Conservation (phyloP, 1,140 invertebrate species). For the Zaprionus capensis region DNA sequence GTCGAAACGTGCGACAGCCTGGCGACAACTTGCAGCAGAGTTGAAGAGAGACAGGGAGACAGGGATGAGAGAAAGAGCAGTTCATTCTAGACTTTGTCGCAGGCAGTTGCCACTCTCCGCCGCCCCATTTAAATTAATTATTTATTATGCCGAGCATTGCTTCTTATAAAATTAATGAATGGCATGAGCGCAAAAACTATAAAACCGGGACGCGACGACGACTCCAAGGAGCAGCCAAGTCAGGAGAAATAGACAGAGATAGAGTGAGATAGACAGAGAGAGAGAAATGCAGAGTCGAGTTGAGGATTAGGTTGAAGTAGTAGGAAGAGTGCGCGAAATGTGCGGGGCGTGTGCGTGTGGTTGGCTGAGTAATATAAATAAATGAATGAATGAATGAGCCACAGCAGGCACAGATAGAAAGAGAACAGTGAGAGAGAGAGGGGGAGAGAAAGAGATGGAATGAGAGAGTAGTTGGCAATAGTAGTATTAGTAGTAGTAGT, state of each 20-base stretch:
- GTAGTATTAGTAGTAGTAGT: constrained; percentile 71
- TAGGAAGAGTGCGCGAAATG: constrained; percentile 25
- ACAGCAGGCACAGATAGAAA: constrained; percentile 13
- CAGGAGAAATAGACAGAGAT: constrained; percentile 5
- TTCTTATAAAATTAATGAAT: constrained; percentile 83
- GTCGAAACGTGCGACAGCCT: constrained; percentile 35
- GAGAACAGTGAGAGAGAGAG: not conserved
- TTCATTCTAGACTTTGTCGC: constrained; percentile 32
- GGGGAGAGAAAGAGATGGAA: constrained; percentile 21
- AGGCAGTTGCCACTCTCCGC: constrained; percentile 19
- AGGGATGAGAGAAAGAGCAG: constrained; percentile 4
- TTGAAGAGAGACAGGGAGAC: not conserved
- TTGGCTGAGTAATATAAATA: constrained; percentile 74
- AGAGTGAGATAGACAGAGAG: not conserved
- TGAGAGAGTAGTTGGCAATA: constrained; percentile 35
- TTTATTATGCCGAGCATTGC: constrained; percentile 72
- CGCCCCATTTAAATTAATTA: constrained; percentile 78
- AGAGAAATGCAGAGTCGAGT: constrained; percentile 17
- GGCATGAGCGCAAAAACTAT: constrained; percentile 68
- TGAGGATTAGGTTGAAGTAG: constrained; percentile 18
- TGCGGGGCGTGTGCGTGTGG: constrained; percentile 62
- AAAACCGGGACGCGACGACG: constrained; percentile 49
- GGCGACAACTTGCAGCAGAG: constrained; percentile 30
- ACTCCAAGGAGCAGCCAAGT: constrained; percentile 18
- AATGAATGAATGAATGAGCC: constrained; percentile 72